A percentile compares a stretch with the other conserved stretches of the same genome.
These are phyloP conservation scores for Panurus biarmicus DNA, from an alignment of 2,113 vertebrate genomes.

Conservation along the genomic window DNA sequence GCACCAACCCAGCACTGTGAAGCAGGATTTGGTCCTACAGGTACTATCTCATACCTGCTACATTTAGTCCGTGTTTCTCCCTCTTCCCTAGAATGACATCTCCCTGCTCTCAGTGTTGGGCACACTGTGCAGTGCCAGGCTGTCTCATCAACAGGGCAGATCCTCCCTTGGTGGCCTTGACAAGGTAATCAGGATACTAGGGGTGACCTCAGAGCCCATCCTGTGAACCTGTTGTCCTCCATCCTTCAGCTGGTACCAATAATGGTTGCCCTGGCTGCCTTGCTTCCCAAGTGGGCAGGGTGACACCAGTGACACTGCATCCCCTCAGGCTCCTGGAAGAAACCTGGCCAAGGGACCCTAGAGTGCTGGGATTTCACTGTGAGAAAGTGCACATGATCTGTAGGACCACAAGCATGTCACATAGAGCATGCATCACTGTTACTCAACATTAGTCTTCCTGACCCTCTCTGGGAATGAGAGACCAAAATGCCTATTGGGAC, in stretches of 20 bases:
- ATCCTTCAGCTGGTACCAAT: background rate
- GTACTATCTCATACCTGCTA: rapidly evolving
- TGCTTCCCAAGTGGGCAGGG: background rate
- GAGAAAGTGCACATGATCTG: background rate
- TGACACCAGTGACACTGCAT: background rate
- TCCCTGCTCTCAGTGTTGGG: rapidly evolving
- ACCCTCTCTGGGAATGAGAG: background rate
- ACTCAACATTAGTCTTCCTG: background rate
- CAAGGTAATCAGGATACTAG: background rate
- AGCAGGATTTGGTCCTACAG: rapidly evolving
- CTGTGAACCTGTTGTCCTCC: background rate
- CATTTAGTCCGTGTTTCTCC: background rate
- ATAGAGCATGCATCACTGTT: background rate
- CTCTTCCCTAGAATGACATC: background rate
- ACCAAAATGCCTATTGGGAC: background rate
- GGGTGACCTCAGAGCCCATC: rapidly evolving
- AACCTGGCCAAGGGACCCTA: background rate
- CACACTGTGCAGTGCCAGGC: background rate
- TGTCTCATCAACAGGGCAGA: background rate
- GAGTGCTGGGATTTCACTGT: too few species aligned
- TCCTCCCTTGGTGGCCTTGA: background rate
- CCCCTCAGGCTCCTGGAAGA: background rate
- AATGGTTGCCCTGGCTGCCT: background rate
- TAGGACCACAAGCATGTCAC: background rate
- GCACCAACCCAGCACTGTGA: background rate